Evolutionary conservation across 2,888 invertebrate genomes (phyloP).

Genomic region (Euspilapteryx auroguttella): DNA sequence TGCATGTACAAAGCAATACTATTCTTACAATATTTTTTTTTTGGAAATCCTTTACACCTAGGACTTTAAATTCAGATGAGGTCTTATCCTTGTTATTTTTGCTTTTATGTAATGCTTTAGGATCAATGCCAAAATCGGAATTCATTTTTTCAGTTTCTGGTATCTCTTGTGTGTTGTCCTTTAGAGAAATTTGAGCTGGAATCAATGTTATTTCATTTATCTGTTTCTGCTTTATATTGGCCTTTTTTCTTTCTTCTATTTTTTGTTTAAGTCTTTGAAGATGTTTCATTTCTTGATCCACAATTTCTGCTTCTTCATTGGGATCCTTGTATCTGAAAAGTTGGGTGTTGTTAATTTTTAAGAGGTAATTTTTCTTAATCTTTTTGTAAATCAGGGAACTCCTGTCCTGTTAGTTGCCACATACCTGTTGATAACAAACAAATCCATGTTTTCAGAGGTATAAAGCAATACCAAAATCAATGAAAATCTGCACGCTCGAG

Average conservation of each 20-base stretch:
- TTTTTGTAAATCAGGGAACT: no score
- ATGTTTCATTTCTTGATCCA: slow-evolving; percentile 52
- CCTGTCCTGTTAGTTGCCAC: slow-evolving; percentile 3
- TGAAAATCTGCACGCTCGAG: not conserved
- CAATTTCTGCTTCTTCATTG: slow-evolving; percentile 26
- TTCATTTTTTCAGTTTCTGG: no score
- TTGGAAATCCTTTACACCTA: slow-evolving; percentile 65
- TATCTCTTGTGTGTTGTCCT: no score
- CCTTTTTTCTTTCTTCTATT: slow-evolving; percentile 59
- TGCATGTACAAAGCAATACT: no score
- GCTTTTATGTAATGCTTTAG: no score
- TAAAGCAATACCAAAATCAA: not conserved
- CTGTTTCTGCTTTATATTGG: slow-evolving; percentile 11
- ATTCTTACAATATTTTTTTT: slow-evolving; percentile 55
- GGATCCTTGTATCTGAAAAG: slow-evolving; percentile 45
- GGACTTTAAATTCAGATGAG: slow-evolving; percentile 61
- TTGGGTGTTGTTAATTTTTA: no score
- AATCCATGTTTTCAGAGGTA: slow-evolving; percentile 52
- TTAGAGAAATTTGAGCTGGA: no score
- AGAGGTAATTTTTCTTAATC: no score
- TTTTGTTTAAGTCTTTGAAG: slow-evolving; percentile 61
- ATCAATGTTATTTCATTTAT: no score
- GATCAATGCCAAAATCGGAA: no score
- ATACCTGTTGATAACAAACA: slow-evolving; percentile 73
- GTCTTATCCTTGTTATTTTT: slow-evolving; percentile 12